Percentiles rank a stretch among this genome's conserved stretches.
These are phyloP conservation scores for Hydrocynus forskahlii DNA, from an alignment of 2,797 vertebrate species.

Conservation along the genomic window DNA sequence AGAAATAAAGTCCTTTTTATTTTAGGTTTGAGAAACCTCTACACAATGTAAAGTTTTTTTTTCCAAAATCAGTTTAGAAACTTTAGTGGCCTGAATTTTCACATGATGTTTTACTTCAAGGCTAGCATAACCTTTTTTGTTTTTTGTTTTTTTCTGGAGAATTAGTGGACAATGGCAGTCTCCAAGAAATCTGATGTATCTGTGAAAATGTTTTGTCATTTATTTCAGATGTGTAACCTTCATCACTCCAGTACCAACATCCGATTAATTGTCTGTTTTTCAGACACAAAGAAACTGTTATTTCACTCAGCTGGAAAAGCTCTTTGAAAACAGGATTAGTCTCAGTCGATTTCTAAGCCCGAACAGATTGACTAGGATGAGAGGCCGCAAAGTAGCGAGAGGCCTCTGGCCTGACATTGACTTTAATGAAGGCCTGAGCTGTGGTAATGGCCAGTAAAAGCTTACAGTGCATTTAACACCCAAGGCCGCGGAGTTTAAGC, in stretches of 20 bases:
- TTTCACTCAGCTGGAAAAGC: constrained; percentile 36
- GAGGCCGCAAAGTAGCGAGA: constrained; percentile 62
- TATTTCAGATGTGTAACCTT: constrained; percentile 4
- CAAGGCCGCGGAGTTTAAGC: constrained; percentile 31
- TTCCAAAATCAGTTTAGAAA: no score
- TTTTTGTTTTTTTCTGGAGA: no score
- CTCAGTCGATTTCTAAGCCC: constrained; percentile 73
- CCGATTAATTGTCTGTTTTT: constrained; percentile 68
- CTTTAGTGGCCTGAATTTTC: no score
- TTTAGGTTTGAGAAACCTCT: no score
- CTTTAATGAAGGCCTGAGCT: constrained; percentile 41
- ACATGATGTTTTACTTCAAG: no score
- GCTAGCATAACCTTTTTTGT: no score
- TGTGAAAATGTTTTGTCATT: neutral
- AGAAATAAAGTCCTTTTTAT: no score
- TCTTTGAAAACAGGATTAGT: constrained; percentile 78
- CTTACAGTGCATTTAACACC: constrained; percentile 26
- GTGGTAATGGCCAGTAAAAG: constrained; percentile 31
- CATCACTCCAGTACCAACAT: constrained; percentile 15
- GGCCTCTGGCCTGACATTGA: constrained; percentile 57
- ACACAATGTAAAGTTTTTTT: no score
- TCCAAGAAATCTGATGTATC: no score
- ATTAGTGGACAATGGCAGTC: no score
- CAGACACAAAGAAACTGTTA: constrained; percentile 75
- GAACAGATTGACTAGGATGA: constrained; percentile 74